Base-by-base conservation (phyloP, 2,888 invertebrate species). In the Morpho deidamia region DNA sequence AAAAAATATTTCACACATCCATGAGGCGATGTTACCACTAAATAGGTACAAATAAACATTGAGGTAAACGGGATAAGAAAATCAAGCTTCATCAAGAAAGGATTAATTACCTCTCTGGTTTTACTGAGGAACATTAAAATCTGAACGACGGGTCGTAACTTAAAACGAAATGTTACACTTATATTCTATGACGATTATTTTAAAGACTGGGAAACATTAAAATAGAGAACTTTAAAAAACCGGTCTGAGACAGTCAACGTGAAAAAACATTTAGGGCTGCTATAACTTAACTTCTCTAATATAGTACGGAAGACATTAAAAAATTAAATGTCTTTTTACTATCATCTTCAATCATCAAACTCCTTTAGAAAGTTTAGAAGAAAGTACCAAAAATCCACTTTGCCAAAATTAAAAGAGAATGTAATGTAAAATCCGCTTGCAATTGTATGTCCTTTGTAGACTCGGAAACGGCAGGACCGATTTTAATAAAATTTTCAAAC, bases 41-140 rank as follows among this genome's bases (percentile, higher is more conserved):
- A 32, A 44, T 47, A 51, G 55, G 51, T 50, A 56, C 55, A 58
- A 56, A 51, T 58, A 60, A 63, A 61, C 61, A 51, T 44, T 50
- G 48, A 55, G 42, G 53, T 57, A 55, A 60, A 49, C 56, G 52
- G 49, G 51, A 39, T 34, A 37, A 23, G 11, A 34, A 49, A 60
- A 60, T 57, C 51, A 74, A 76, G 69, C 67, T 65, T 72, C 75
- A 74, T 85, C 79, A 77, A 74, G 74, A 69, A 72, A 76, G 74
- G 75, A 83, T 82, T 83, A 81, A 83, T 82, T 79, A 76, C 76
- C 65, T 61, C 59, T 64, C 55, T 69, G 61, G 70, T 69, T 69
- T 76, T 81, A 83, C 77, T 62, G 67, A 71, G 78, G 77, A 80
- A 69, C 78, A 80, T 81, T 78, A 83, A 83, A 74, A 72, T 68